Evolutionary conservation across 2,113 vertebrate genomes (phyloP), one percentile per base, ranked within the genome.

Genomic region (Nycticebus coucang): DNA sequence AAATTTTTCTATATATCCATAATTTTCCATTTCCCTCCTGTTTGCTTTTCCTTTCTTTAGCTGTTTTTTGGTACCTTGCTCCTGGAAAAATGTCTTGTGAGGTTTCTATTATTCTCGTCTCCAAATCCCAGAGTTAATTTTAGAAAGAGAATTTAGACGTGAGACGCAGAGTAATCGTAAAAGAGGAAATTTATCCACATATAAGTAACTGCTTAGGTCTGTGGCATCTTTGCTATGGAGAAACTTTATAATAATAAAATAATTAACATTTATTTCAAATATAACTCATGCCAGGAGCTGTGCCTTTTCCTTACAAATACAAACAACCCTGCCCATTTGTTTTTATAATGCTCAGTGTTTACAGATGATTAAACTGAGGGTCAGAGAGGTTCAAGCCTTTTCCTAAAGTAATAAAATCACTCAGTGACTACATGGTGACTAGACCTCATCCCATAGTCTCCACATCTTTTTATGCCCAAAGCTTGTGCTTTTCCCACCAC

Each of bases 81-180:
- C 94, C 69, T 96, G 94, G 94, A 96, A 97, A 97, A 97, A 87
- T 90, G 83, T 94, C 66, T 80, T 89, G 28, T 90, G 97, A 96
- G 80, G 93, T 89, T 97, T 95, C 90, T 96, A 97, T 96, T 98
- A 97, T 98, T 96, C 93, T 96, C 95, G 95, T 96, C 94, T 96
- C 91, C 50, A 95, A 93, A 95, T 97, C 95, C 89, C 95, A 95
- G 89, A 89, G 94, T 96, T 98, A 97, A 98, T 97, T 98, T 98
- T 98, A 97, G 97, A 95, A 96, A 83, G 75, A 96, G 83, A 97
- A 95, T 96, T 96, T 95, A 97, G 84, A 95, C 84, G 60, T 97
- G 92, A 97, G 72, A 79, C 62, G 87, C 83, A 96, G 94, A 96
- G 57, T 95, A 87, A 81, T 93, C 80, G 96, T 91, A 93, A 95